Percentiles rank a stretch among this genome's conserved stretches.
Conservation (phyloP, 2,888 invertebrate species). For the Coelopa pilipes region DNA sequence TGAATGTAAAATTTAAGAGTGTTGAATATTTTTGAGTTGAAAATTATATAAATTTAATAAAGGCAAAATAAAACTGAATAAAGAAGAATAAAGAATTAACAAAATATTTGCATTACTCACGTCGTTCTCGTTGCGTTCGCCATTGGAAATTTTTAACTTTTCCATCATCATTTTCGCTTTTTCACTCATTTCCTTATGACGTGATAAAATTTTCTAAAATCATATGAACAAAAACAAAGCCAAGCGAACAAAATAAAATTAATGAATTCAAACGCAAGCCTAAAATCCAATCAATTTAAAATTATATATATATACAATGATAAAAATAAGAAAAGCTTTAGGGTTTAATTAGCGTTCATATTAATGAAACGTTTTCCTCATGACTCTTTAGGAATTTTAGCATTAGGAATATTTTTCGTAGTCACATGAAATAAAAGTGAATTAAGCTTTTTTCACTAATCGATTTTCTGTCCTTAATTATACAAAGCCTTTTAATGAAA, state of each 20-base stretch:
- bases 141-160: slow-evolving; percentile 62
- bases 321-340: background rate
- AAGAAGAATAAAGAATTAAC: slow-evolving; percentile 28
- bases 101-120: slow-evolving; percentile 57
- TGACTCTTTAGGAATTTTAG: background rate
- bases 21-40: background rate
- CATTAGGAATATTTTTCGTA: background rate
- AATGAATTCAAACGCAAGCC: slow-evolving; percentile 44
- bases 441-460: too few relatives aligned
- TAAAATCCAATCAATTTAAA: slow-evolving; percentile 35
- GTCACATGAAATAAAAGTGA: background rate
- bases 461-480: background rate
- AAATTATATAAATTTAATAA: background rate
- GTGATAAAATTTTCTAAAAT: slow-evolving; percentile 66
- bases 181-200: slow-evolving; percentile 68
- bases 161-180: slow-evolving; percentile 67
- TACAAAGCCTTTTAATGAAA: slow-evolving; percentile 7
- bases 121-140: slow-evolving; percentile 59
- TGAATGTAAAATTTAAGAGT: background rate
- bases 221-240: slow-evolving; percentile 46
- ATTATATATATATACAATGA: slow-evolving; percentile 4
- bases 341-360: too few relatives aligned
- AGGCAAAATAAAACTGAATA: slow-evolving; percentile 24
- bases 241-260: slow-evolving; percentile 49
- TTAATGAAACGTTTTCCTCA: background rate